Base-by-base conservation (phyloP, 2,888 invertebrate genomes). In the Adineta ricciae region DNA sequence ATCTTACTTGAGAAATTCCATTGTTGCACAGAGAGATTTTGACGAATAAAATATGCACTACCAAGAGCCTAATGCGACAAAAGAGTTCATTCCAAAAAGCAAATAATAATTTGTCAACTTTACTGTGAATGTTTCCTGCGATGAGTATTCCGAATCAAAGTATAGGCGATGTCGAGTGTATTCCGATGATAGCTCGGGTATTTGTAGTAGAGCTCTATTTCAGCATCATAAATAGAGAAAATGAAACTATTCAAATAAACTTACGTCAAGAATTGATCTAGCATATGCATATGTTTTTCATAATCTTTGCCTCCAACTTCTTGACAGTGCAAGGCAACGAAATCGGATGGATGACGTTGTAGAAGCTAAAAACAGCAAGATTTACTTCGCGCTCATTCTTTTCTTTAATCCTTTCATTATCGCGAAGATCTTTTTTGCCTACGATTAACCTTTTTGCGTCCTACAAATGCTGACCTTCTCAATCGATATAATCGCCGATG, bases 281-380 rank as follows among this genome's bases (percentile, higher is more conserved):
- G 96, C 90, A 95, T 94, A 89, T 95, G 95, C 95, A 96, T 96
- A 84, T 95, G 95, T 89, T 95, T 94, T 91, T 96, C 90, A 89
- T 96, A 97, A 87, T 96, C 95, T 90, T 97, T 97, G n/a, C 97
- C 97, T 32, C 97, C 97, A 21, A 96, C 94, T 91, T 97, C 97
- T 90, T 97, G 97, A 88, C 96, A 94, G 91, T 97, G 97, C 46
- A 97, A 91, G 4, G 95, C 96, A 88, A 97, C 93, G 91, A 97
- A 95, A 90, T 94, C 94, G 83, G 96, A 78, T 78, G 78, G 78
- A 78, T 78, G 78, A 2, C 8, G 24, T 36, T n/a, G 38, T 78
- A 78, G 3, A 41, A 41, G 41, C 78, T 78, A 78, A 78, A 78
- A 78, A 46, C 11, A 46, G 5, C 46, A 46, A 46, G 46, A 46